These are phyloP conservation scores for Diorhabda carinulata DNA, from an alignment of 1,140 invertebrate genomes.

Conservation along the genomic window DNA sequence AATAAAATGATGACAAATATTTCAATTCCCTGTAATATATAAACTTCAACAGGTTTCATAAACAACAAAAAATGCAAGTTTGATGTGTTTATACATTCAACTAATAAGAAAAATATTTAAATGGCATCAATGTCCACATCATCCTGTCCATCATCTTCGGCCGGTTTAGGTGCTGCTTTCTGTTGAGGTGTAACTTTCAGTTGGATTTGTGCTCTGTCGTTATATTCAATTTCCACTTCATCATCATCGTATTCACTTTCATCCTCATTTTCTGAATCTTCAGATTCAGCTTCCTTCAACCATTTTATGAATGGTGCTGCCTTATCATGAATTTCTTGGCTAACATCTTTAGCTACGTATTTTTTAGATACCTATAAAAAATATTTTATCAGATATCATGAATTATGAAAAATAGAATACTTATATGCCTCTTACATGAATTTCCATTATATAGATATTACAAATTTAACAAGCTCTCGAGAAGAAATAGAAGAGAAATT, in stretches of 20 bases:
- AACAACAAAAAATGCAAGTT: slow-evolving; percentile 16
- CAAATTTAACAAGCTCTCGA: too few relatives aligned
- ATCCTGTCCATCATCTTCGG: slow-evolving; percentile 67
- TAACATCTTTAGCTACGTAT: slow-evolving; percentile 87
- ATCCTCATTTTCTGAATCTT: slow-evolving; percentile 68
- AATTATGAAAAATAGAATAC: too few relatives aligned
- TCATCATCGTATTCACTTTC: slow-evolving; percentile 61
- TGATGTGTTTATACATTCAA: background rate
- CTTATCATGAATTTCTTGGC: slow-evolving; percentile 87
- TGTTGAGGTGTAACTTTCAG: slow-evolving; percentile 55
- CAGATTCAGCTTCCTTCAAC: slow-evolving; percentile 95
- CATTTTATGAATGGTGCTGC: slow-evolving; percentile 93
- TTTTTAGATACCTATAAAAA: slow-evolving; percentile 68
- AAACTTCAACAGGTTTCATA: background rate
- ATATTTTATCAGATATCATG: too few relatives aligned
- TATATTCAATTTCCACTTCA: slow-evolving; percentile 65
- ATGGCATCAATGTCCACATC: slow-evolving; percentile 90
- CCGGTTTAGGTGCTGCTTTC: slow-evolving; percentile 49
- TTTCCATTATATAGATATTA: too few relatives aligned
- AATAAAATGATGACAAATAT: slow-evolving; percentile 29
- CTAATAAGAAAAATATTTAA: slow-evolving; percentile 53
- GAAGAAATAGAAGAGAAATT: too few relatives aligned
- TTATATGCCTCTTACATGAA: too few relatives aligned
- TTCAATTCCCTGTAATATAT: slow-evolving; percentile 21
- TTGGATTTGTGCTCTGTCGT: slow-evolving; percentile 75